Percentiles rank a stretch among this genome's conserved stretches.
phyloP scores from a whole-genome alignment of 2,113 vertebrate species.

The Odontophorus gujanensis region DNA sequence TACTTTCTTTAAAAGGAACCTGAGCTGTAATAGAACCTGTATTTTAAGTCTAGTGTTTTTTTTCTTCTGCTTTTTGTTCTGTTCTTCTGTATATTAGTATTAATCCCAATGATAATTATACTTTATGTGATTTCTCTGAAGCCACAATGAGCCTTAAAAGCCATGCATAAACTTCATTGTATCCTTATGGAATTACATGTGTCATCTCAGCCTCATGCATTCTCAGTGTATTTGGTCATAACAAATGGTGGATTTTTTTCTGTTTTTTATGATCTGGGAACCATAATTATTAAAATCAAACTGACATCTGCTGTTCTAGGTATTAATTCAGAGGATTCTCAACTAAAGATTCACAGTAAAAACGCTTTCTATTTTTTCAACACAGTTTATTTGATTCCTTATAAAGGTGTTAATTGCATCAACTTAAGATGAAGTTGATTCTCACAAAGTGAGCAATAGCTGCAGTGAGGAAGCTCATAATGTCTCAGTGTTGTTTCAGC shows the following conservation, averaged over 20 bases:
- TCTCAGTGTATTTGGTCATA: neutral
- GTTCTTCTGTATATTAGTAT: neutral
- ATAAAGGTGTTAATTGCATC: neutral
- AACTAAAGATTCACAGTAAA: neutral
- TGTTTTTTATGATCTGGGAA: neutral
- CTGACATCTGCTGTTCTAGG: neutral
- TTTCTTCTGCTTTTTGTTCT: neutral
- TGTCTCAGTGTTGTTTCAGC: rapidly evolving
- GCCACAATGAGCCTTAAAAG: neutral
- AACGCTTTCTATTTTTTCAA: neutral
- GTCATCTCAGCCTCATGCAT: neutral
- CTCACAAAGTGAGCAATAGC: neutral
- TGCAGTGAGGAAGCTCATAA: neutral
- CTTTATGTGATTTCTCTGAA: neutral
- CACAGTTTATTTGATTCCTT: neutral
- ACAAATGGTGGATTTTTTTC: neutral
- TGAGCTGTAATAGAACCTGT: neutral
- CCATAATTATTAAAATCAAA: neutral
- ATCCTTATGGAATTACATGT: neutral
- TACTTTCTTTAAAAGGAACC: neutral
- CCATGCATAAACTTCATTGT: neutral
- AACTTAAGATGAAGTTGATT: neutral
- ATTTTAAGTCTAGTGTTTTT: neutral
- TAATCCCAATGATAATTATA: neutral
- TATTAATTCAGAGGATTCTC: neutral